These are phyloP conservation scores for Diaperis boleti DNA, from an alignment of 2,888 invertebrate species.

Conservation along the genomic window DNA sequence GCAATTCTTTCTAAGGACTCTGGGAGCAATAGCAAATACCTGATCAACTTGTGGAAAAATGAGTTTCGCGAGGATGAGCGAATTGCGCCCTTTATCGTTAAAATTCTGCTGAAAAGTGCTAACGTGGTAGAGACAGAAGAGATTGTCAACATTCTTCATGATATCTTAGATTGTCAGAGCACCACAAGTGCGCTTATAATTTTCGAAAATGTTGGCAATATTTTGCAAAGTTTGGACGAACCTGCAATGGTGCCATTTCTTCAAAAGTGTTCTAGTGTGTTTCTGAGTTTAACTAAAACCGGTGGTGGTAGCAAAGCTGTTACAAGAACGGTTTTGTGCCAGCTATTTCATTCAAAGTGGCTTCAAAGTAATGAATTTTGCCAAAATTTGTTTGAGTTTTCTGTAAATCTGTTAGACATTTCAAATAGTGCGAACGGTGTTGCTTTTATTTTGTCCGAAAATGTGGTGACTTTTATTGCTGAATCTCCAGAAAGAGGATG, in stretches of 20 bases:
- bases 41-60: conserved; percentile 30
- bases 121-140: background rate
- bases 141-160: conserved; percentile 37
- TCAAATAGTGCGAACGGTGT: conserved; percentile 13
- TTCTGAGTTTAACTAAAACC: conserved; percentile 42
- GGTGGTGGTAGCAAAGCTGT: conserved; percentile 39
- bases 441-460: conserved; percentile 9
- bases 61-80: conserved; percentile 4
- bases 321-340: conserved; percentile 2
- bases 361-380: conserved; percentile 2
- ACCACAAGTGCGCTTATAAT: conserved; percentile 43
- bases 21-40: background rate
- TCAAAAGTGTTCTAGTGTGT: conserved; percentile 23
- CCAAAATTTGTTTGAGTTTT: conserved; percentile 34
- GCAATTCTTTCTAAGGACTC: background rate
- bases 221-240: conserved; percentile 16
- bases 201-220: conserved; percentile 39
- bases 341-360: conserved; percentile 5
- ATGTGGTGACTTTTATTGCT: conserved; percentile 1
- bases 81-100: conserved; percentile 1
- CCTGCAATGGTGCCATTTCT: conserved; percentile 34
- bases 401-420: conserved; percentile 19
- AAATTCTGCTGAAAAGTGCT: background rate
- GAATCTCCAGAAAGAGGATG: conserved; percentile 6
- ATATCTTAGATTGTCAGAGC: conserved; percentile 46